phyloP scores from a whole-genome alignment of 2,113 vertebrate species.

The Accipiter cooperii region DNA sequence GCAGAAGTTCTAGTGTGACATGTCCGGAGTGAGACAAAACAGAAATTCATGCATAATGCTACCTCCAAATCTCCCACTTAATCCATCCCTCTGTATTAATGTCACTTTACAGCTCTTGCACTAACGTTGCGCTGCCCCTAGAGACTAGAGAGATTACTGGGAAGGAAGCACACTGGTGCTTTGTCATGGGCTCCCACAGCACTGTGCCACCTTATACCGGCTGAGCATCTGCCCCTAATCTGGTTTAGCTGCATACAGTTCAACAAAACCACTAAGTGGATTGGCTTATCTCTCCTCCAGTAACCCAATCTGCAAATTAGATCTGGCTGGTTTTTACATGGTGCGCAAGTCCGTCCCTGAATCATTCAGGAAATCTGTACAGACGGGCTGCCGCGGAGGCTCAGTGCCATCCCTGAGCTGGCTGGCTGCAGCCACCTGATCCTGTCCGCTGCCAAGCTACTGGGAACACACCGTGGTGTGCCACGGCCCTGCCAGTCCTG shows the following conservation, averaged over 20 bases:
- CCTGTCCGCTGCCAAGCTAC: not conserved
- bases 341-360: not conserved
- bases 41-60: not conserved
- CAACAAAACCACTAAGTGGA: slow-evolving; percentile 9
- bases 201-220: not conserved
- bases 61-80: not conserved
- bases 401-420: not conserved
- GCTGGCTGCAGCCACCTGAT: not conserved
- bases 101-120: not conserved
- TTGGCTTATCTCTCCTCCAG: not conserved
- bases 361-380: not conserved
- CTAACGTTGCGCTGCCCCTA: not conserved
- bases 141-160: not conserved
- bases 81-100: not conserved
- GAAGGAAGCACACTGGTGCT: not conserved
- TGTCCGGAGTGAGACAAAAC: not conserved
- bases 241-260: not conserved
- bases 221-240: not conserved
- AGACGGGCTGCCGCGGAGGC: not conserved
- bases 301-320: slow-evolving; percentile 14
- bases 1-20: not conserved
- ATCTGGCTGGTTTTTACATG: not conserved
- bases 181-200: not conserved
- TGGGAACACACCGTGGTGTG: rapidly evolving
- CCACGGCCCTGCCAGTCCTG: not conserved